Evolutionary conservation across 2,113 vertebrate genomes (phyloP), one percentile per base, ranked within the genome.

Genomic region (Poeciliopsis prolifica): DNA sequence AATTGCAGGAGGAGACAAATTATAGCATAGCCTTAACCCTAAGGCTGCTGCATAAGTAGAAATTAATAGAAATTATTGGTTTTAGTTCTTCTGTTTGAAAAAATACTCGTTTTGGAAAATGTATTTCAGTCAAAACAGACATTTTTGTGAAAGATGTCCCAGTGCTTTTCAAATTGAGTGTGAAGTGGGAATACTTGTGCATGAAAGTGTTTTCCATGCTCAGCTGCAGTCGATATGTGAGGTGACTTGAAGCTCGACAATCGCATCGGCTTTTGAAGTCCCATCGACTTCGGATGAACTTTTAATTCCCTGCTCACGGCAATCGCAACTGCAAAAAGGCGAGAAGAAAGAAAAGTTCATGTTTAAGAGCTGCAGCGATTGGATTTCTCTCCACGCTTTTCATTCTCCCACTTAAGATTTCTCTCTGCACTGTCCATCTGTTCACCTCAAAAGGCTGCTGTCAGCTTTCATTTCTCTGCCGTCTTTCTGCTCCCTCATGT

Each of bases 221-320:
- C 70, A 42, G 73, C 22, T n/a, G 22, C 33, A 70, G 68, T n/a
- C 68, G 65, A 73, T 24, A 11, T 58, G 30, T 26, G 61, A 65
- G 63, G 64, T 29, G 75, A 54, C 69, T 86, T 40, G 11, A 72
- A 76, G 65, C 67, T 72, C 8, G 3, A 76, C 65, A 73, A 78
- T 74, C 58, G 4, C 37, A 79, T 82, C 64, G 44, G 74, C 66
- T 73, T 85, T 86, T 90, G 76, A 88, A 86, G 84, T 88, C 67
- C 29, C 72, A 54, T 76, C 65, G 66, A 76, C 67, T 83, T 68
- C 60, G 72, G 72, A 79, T 70, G 61, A 81, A 86, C 73, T 65
- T 69, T 13, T 54, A 74, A 80, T 70, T 84, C 61, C 68, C 64
- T 31, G 74, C 78, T 72, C 67, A 70, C 2, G 17, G 77, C 78